Conservation (phyloP, 2,113 vertebrate genomes). For the Salminus brasiliensis region DNA sequence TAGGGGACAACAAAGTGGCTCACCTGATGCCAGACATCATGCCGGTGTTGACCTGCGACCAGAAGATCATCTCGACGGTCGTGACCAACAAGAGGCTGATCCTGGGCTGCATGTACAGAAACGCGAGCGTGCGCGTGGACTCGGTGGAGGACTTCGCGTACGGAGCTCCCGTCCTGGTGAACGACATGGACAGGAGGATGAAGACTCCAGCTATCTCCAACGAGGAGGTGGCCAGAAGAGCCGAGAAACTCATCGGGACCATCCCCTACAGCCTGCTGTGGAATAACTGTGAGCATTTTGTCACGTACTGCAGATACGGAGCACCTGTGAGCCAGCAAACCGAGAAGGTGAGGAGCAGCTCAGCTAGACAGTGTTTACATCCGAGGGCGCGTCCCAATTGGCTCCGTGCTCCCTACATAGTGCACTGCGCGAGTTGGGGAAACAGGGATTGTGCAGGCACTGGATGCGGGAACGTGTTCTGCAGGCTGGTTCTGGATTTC, state of each 20-base stretch:
- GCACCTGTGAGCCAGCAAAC: constrained; percentile 82
- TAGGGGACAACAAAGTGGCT: constrained; percentile 89
- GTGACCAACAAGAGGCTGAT: constrained; percentile 91
- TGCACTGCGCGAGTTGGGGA: not conserved
- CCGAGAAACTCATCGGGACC: constrained; percentile 81
- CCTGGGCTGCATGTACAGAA: constrained; percentile 81
- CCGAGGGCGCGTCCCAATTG: not conserved
- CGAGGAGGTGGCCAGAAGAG: constrained; percentile 83
- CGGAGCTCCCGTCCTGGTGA: constrained; percentile 83
- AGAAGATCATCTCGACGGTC: constrained; percentile 73
- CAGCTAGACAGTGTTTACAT: not conserved
- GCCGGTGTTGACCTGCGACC: constrained; percentile 77
- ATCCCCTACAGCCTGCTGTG: constrained; percentile 89
- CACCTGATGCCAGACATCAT: constrained; percentile 96
- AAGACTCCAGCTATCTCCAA: constrained; percentile 70
- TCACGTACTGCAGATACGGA: constrained; percentile 90
- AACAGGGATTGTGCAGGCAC: no score
- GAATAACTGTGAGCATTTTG: constrained; percentile 97
- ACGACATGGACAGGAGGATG: constrained; percentile 77
- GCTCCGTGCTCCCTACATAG: not conserved
- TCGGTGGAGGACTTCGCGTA: constrained; percentile 91
- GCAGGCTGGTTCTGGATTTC: no score
- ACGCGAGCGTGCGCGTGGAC: constrained; percentile 89
- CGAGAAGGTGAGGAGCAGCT: constrained; percentile 78
- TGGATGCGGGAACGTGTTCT: no score